A percentile compares a stretch with the other conserved stretches of the same genome.
phyloP scores from a whole-genome alignment of 2,888 invertebrate species.

The Lissonota sp. region DNA sequence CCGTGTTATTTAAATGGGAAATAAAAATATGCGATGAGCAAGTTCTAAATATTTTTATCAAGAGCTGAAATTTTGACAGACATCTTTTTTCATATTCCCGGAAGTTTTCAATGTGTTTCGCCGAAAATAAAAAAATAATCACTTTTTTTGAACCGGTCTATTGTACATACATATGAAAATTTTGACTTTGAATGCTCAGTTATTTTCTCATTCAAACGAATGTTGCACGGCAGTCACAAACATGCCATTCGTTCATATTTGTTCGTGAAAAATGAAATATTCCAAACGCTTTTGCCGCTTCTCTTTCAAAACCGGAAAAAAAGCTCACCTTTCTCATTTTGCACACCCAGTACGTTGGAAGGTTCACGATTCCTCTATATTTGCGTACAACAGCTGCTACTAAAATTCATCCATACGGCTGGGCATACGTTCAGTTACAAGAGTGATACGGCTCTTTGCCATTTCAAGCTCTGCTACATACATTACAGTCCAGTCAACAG shows the following conservation, averaged over 20 bases:
- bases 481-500: not conserved
- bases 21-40: too few relatives aligned
- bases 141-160: too few relatives aligned
- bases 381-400: not conserved
- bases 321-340: not conserved
- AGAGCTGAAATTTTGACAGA: too few relatives aligned
- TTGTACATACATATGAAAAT: too few relatives aligned
- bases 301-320: conserved; percentile 1
- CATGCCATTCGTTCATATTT: not conserved
- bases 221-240: not conserved
- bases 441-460: conserved; percentile 1
- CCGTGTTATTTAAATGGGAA: too few relatives aligned
- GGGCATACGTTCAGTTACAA: not conserved
- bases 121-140: too few relatives aligned
- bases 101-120: too few relatives aligned
- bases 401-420: not conserved
- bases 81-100: too few relatives aligned
- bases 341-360: not conserved
- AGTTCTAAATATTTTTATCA: too few relatives aligned
- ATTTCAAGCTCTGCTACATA: not conserved
- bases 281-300: conserved; percentile 4
- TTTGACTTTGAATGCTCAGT: too few relatives aligned
- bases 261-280: not conserved
- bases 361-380: not conserved
- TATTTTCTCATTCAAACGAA: not conserved